A percentile compares a stretch with the other conserved stretches of the same genome.
phyloP scores from a whole-genome alignment of 2,113 vertebrate genomes.

The Felis chaus region DNA sequence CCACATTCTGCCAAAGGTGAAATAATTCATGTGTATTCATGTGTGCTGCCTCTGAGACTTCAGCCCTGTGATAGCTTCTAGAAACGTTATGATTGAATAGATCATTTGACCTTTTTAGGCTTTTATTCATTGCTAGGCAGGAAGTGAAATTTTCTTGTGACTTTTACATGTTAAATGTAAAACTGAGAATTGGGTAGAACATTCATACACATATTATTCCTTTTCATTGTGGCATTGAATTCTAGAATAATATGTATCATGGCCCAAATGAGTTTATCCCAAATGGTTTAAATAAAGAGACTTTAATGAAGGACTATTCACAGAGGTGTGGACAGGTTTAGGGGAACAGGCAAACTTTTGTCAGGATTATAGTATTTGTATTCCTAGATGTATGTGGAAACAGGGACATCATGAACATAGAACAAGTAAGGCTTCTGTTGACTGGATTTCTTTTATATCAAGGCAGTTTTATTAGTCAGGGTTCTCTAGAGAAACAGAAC shows the following conservation, averaged over 20 bases:
- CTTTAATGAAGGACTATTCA: background rate
- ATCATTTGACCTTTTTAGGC: background rate
- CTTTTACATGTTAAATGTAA: background rate
- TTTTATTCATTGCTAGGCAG: background rate
- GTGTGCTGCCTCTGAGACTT: background rate
- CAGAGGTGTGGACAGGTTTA: background rate
- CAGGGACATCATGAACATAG: background rate
- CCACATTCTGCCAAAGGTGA: background rate
- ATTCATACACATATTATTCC: background rate
- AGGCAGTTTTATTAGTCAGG: background rate
- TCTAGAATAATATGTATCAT: background rate
- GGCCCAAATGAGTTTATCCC: background rate
- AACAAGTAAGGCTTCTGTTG: background rate
- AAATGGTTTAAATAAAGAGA: conserved; percentile 19
- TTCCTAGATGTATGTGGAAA: background rate
- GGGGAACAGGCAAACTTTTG: background rate
- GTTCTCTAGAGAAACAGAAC: conserved; percentile 1
- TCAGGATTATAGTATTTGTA: background rate
- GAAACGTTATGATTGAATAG: background rate
- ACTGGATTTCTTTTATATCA: conserved; percentile 43
- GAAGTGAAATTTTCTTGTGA: background rate
- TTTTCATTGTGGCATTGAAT: background rate
- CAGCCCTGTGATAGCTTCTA: background rate
- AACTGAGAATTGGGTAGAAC: background rate
- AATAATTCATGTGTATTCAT: background rate